Base-by-base conservation (phyloP, 2,797 vertebrate species). In the Danio albolineatus region DNA sequence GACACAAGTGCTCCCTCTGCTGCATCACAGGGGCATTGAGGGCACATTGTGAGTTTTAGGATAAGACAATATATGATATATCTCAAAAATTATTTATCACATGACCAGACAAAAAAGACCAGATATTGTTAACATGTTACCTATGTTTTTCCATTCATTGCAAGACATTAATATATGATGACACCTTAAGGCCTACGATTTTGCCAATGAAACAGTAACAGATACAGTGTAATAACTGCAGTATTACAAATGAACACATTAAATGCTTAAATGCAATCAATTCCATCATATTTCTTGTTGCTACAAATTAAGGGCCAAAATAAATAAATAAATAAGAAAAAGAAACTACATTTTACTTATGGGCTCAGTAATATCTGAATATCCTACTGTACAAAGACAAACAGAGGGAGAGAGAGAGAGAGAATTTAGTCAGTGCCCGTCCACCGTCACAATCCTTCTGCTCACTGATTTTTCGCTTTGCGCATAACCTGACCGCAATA, bases 1-100 rank as follows among this genome's bases (percentile, higher is more conserved):
- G n/a, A 70, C 56, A 61, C 65, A 61, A 61, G 65, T 28, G 76
- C 76, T 48, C 76, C 65, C 44, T 70, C 76, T 78, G 65, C 56
- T 60, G 76, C 28, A 70, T 43, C 14, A 77, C 41, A 51, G 4
- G 60, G 3, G 66, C 12, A 78, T 44, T 13, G 6, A 3, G 7
- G 5, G 17, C 4, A 53, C n/a, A 75, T 9, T 19, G 21, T 43
- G 17, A 6, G 14, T 10, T 19, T 53, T 12, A 7, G 53, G 4
- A 71, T 7, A 21, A 13, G 56, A 56, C 4, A 10, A 59, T 7
- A 6, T 19, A 13, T n/a, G 5, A n/a, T n/a, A n/a, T 49, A 48
- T 49, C 10, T 70, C 14, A 41, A 54, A 39, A 38, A 38, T 14
- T 16, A 10, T 66, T 38, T 17, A 62, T 44, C n/a, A 13, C 0